Conservation (phyloP, 2,888 invertebrate genomes). For the Melipona beecheii region DNA sequence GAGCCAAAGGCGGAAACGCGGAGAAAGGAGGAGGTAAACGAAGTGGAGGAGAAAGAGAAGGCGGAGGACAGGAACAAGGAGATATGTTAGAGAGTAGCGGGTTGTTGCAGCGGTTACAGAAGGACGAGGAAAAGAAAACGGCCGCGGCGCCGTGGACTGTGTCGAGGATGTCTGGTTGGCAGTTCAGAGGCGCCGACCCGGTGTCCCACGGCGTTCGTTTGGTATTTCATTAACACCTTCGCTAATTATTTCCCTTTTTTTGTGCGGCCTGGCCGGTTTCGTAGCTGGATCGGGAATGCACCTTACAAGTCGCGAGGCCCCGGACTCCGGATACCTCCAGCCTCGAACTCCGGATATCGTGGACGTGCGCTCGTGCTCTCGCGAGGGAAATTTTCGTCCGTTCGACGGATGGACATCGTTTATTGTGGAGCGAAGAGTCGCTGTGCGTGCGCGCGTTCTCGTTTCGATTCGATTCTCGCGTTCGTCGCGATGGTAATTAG, state of each 20-base stretch:
- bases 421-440: too few species aligned
- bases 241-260: constrained; percentile 83
- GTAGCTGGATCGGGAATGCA: constrained; percentile 71
- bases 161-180: constrained; percentile 82
- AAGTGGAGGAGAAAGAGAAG: background rate
- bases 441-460: too few species aligned
- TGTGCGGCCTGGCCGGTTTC: constrained; percentile 65
- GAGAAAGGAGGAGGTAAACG: constrained; percentile 16
- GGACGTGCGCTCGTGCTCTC: constrained; percentile 11
- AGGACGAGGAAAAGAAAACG: constrained; percentile 73
- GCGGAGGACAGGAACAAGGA: constrained; percentile 51
- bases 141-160: constrained; percentile 80
- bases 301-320: constrained; percentile 67
- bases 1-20: constrained; percentile 28
- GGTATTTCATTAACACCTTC: constrained; percentile 84
- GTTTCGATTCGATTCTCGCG: too few species aligned
- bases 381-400: background rate
- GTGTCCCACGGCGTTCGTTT: constrained; percentile 82
- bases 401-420: too few species aligned
- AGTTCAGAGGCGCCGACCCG: constrained; percentile 83
- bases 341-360: constrained; percentile 33
- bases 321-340: constrained; percentile 31
- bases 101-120: constrained; percentile 45
- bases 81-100: constrained; percentile 59
- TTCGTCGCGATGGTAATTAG: too few species aligned